These are phyloP conservation scores for Phyto melanocephala DNA, from an alignment of 2,888 invertebrate species.

Conservation along the genomic window DNA sequence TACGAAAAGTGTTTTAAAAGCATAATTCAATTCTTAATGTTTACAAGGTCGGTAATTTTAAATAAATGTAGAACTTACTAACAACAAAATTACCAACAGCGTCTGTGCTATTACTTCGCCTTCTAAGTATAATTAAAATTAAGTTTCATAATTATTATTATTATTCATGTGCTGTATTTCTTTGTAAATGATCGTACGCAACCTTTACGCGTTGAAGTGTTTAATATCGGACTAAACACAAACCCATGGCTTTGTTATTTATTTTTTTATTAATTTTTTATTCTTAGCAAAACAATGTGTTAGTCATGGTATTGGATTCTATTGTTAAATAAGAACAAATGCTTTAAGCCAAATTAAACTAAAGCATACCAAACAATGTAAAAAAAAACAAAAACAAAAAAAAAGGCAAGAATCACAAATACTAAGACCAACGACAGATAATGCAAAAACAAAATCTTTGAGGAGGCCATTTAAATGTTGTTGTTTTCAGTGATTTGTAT, in stretches of 20 bases:
- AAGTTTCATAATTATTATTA: slow-evolving; percentile 4
- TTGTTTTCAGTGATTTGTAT: slow-evolving; percentile 41
- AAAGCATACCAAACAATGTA: slow-evolving; percentile 12
- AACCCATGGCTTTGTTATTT: background rate
- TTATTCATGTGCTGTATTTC: background rate
- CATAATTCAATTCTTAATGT: too few species aligned
- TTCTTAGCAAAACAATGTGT: background rate
- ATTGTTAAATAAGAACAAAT: slow-evolving; percentile 34
- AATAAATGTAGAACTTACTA: too few species aligned
- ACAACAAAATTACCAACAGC: too few species aligned
- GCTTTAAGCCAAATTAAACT: slow-evolving; percentile 55
- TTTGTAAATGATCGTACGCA: slow-evolving; percentile 12
- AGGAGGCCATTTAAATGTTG: slow-evolving; percentile 55
- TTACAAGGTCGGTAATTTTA: too few species aligned
- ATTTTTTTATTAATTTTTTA: background rate
- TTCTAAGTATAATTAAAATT: background rate
- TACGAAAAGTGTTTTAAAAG: too few species aligned
- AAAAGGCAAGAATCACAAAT: slow-evolving; percentile 13
- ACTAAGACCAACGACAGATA: background rate
- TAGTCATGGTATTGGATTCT: slow-evolving; percentile 44
- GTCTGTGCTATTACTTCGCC: too few species aligned
- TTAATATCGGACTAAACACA: too few species aligned
- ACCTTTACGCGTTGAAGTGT: slow-evolving; percentile 32
- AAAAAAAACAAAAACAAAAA: background rate
- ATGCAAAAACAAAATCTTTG: slow-evolving; percentile 50